Base-by-base conservation (phyloP, 1,140 invertebrate genomes). In the Watersipora subatra region DNA sequence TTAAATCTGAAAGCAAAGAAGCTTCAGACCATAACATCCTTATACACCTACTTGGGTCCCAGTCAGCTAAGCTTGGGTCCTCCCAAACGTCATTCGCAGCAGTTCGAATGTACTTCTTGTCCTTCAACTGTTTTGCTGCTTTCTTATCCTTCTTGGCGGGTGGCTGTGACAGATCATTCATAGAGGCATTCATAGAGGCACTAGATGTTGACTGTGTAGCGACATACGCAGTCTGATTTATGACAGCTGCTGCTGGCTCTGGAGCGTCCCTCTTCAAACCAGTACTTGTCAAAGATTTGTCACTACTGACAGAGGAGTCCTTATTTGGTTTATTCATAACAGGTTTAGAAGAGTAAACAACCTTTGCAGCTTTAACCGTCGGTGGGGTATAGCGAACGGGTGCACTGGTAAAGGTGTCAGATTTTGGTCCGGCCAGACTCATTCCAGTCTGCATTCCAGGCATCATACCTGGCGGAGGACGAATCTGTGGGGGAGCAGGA, bases 41-140 rank as follows among this genome's bases (percentile, higher is more conserved):
- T n/a, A 28, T 17, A 59, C 7, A 28, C 69, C 75, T 73, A 87
- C 86, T 86, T 74, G 90, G 87, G 63, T 92, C 88, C 93, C 93
- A 98, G 73, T 97, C 94, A 17, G 86, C 75, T 25, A 98, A 78
- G 0, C 91, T 91, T 46, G 84, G 83, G 83, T 97, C 95, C 79
- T 97, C 93, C 95, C 95, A 98, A 1, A 88, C 87, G 70, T 89
- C 86, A 1, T 93, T 93, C 34, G 93, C 95, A 2, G 93, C 94
- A 70, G 88, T 90, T 57, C 94, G 82, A 30, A 97, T 85, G 46
- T 91, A 84, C 78, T 88, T 86, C 69, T 88, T 89, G 62, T 85
- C 84, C 76, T 87, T 91, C 75, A 84, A 85, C 69, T 83, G 84
- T 69, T 82, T 84, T 61, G 79, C 76, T 58, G 76, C 76, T 56